These are phyloP conservation scores for Limenitis camilla DNA, from an alignment of 2,888 invertebrate species.

Conservation along the genomic window DNA sequence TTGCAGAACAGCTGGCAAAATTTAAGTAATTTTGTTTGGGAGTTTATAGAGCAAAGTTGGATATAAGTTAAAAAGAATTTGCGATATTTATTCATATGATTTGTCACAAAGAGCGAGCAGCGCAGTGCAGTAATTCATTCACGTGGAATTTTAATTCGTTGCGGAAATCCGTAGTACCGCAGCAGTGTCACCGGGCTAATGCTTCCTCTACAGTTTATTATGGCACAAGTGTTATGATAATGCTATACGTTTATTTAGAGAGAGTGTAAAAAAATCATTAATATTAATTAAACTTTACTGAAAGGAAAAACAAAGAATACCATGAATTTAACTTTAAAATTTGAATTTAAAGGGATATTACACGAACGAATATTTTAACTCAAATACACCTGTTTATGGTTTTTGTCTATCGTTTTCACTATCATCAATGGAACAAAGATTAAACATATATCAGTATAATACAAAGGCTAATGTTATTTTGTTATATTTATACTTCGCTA, in stretches of 20 bases:
- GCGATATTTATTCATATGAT: slow-evolving; percentile 32
- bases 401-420: no score
- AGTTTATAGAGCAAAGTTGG: slow-evolving; percentile 2
- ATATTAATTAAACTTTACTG: no score
- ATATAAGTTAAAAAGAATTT: slow-evolving; percentile 13
- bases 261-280: no score
- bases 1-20: slow-evolving; percentile 29
- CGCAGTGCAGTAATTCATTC: slow-evolving; percentile 62
- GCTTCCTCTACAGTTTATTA: slow-evolving; percentile 37
- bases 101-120: slow-evolving; percentile 33
- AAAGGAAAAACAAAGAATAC: no score
- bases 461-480: no score
- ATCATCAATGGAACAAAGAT: no score
- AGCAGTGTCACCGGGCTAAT: slow-evolving; percentile 33
- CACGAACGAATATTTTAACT: no score
- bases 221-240: slow-evolving; percentile 38
- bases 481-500: no score
- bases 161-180: slow-evolving; percentile 53
- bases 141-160: slow-evolving; percentile 67
- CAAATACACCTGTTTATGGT: no score
- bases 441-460: no score
- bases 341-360: no score
- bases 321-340: no score
- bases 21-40: slow-evolving; percentile 4
- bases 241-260: neutral